phyloP scores from a whole-genome alignment of 1,140 invertebrate species.

The Neodiprion fabricii region DNA sequence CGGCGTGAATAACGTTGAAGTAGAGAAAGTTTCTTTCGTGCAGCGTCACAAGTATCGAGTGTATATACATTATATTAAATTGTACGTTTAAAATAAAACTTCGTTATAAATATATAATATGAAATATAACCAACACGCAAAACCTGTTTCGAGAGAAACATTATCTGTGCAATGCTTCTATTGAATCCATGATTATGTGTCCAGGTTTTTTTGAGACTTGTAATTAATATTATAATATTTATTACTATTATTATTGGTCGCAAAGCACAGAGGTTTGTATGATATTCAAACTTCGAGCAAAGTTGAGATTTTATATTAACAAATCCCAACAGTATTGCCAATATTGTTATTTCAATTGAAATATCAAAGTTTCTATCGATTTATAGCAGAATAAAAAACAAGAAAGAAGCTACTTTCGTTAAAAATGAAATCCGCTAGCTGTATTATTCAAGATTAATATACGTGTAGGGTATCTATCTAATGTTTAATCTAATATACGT shows the following conservation, averaged over 20 bases:
- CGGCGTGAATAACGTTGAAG: background rate
- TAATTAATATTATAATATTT: background rate
- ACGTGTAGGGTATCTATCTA: background rate
- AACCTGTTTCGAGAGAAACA: conserved; percentile 8
- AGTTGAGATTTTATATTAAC: background rate
- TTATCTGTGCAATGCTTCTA: background rate
- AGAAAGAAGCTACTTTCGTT: conserved; percentile 12
- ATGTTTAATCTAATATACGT: conserved; percentile 13
- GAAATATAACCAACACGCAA: conserved; percentile 2
- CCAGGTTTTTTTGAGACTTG: background rate
- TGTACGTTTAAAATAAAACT: conserved; percentile 45
- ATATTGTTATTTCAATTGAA: conserved; percentile 1
- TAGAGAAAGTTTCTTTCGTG: too few relatives aligned
- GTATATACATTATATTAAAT: conserved; percentile 37
- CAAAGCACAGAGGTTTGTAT: background rate
- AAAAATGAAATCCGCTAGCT: conserved; percentile 14
- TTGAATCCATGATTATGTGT: background rate
- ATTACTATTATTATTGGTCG: background rate
- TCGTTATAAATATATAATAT: conserved; percentile 23
- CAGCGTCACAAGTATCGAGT: conserved; percentile 25
- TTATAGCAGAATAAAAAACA: background rate
- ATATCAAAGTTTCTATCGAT: background rate
- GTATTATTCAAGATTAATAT: conserved; percentile 8
- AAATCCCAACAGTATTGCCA: background rate
- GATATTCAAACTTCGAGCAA: background rate